Percentiles rank a stretch among this genome's conserved stretches.
Evolutionary conservation across 2,797 vertebrate genomes (phyloP).

Genomic region (Poeciliopsis infans): DNA sequence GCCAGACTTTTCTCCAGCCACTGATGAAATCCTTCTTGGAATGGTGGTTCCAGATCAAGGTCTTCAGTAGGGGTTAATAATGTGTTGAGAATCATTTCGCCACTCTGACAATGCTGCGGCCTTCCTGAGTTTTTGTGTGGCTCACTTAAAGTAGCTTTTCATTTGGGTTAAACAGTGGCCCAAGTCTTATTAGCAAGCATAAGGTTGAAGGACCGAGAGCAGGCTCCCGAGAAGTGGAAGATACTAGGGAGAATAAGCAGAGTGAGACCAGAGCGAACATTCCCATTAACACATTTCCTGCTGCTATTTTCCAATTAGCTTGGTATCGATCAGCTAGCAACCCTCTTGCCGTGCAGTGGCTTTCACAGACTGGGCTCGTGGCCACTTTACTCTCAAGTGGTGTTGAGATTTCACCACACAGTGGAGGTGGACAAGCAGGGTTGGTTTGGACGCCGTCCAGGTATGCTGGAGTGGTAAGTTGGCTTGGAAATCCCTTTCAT

Average conservation of each 20-base stretch:
- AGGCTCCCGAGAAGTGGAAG: slow-evolving; percentile 30
- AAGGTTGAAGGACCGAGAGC: slow-evolving; percentile 57
- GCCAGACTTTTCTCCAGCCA: slow-evolving; percentile 12
- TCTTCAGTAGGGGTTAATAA: neutral
- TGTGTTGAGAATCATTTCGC: neutral
- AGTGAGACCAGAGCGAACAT: slow-evolving; percentile 53
- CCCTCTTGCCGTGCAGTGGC: slow-evolving; percentile 43
- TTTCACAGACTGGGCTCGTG: slow-evolving; percentile 56
- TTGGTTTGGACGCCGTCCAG: slow-evolving; percentile 39
- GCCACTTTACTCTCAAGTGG: slow-evolving; percentile 57
- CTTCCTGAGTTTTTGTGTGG: neutral
- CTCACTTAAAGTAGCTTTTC: slow-evolving; percentile 22
- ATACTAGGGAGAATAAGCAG: slow-evolving; percentile 29
- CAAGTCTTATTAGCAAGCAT: slow-evolving; percentile 57
- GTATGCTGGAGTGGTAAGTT: slow-evolving; percentile 4
- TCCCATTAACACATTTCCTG: slow-evolving; percentile 78
- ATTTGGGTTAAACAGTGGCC: slow-evolving; percentile 53
- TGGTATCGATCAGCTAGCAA: slow-evolving; percentile 65
- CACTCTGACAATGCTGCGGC: neutral
- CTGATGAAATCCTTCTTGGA: neutral
- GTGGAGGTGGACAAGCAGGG: slow-evolving; percentile 31
- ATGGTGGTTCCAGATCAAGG: neutral
- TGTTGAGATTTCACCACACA: slow-evolving; percentile 41
- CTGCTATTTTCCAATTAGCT: slow-evolving; percentile 77
- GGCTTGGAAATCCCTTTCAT: slow-evolving; percentile 9